Base-by-base conservation (phyloP, 2,888 invertebrate species). In the Calliphora vomitoria region DNA sequence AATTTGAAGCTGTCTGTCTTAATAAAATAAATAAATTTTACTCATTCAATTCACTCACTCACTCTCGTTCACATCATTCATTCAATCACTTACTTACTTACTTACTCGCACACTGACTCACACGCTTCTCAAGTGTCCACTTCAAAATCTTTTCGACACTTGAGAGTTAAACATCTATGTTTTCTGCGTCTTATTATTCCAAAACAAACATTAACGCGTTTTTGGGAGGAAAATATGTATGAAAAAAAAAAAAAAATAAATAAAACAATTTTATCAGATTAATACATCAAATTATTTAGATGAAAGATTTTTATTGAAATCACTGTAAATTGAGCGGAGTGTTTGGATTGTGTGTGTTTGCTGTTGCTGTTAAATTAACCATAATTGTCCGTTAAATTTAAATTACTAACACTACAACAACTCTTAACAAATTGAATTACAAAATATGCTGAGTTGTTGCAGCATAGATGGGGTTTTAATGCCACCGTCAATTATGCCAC, bases 111-210 rank as follows among this genome's bases (percentile, higher is more conserved):
- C 13, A 60, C 20, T 41, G n/a, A 50, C 31, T 50, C 78, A 85
- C 75, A 75, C 69, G 55, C 69, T 76, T 71, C 69, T 75, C 69
- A 85, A 85, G 85, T 85, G 74, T 75, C 75, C 75, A 79, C 80
- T 85, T 81, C 20, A 85, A 69, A 55, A 35, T 76, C 13, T 81
- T 81, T 81, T 80, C 75, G 55, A 80, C 85, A 75, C 85, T 85
- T 85, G 69, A 85, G 41, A 64, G 60, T 66, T 72, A 69, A 79
- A 71, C 18, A 79, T 18, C 66, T 72, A 60, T 58, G 13, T 50
- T n/a, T 15, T 47, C 11, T 41, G 20, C 62, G 11, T 25, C 25
- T 58, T 58, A 25, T 25, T 55, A 8, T 25, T 13, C 3, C 11
- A 71, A n/a, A 55, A 72, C 8, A 74, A 74, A 60, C 44, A 60